A percentile compares a stretch with the other conserved stretches of the same genome.
Evolutionary conservation across 2,113 vertebrate genomes (phyloP).

Genomic region (Alaudala cheleensis): DNA sequence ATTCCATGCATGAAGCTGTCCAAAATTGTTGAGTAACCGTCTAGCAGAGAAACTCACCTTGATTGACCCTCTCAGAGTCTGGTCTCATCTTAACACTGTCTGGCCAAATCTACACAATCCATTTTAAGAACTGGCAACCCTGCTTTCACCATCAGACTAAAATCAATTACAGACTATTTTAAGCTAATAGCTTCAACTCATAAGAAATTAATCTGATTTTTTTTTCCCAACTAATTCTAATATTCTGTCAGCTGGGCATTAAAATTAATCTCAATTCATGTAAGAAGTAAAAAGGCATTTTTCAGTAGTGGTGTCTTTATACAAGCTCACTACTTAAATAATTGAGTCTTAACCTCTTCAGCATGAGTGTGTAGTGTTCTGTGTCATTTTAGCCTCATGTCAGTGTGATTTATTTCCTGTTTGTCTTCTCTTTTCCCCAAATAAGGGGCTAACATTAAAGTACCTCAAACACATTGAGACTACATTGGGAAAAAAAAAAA

Average conservation of each 20-base stretch:
- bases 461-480: background rate
- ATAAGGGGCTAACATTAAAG: background rate
- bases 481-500: background rate
- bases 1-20: background rate
- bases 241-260: background rate
- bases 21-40: background rate
- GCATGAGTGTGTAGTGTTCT: background rate
- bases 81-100: background rate
- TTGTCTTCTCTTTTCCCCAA: background rate
- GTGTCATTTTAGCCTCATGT: background rate
- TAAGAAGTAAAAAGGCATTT: conserved; percentile 7
- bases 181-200: conserved; percentile 20
- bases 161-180: conserved; percentile 26
- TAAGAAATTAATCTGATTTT: background rate
- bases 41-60: background rate
- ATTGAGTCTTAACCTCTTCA: background rate
- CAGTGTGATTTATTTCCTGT: background rate
- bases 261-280: conserved; percentile 17
- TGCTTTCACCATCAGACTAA: conserved; percentile 1
- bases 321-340: background rate
- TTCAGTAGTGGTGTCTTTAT: background rate
- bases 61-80: background rate
- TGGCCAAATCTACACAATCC: background rate
- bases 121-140: background rate
- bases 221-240: background rate